Evolutionary conservation across 37 sponge, comb jelly and placozoan genomes (phyloP).

Genomic region (Theonella swinhoei): DNA sequence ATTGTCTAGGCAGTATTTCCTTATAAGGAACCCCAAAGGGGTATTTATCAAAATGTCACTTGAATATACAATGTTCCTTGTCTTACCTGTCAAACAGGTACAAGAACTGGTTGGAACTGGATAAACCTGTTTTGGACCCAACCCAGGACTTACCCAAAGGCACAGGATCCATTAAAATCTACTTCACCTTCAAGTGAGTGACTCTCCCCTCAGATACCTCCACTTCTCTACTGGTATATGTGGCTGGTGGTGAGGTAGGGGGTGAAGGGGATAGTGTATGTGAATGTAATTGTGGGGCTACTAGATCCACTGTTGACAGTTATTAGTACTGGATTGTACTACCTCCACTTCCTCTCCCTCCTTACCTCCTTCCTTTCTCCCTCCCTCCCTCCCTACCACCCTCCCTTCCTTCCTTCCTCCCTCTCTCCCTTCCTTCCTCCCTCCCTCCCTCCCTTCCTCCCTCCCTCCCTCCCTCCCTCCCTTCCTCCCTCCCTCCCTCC

Average conservation of each 20-base stretch:
- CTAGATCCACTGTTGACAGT: too few relatives aligned
- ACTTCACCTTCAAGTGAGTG: constrained; percentile 66
- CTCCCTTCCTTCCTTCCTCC: constrained; percentile 2
- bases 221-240: neutral
- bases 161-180: constrained; percentile 38
- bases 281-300: too few relatives aligned
- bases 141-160: constrained; percentile 78
- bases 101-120: constrained; percentile 84
- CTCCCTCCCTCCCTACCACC: too few relatives aligned
- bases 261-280: too few relatives aligned
- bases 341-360: neutral
- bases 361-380: neutral
- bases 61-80: too few relatives aligned
- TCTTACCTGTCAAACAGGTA: constrained; percentile 26
- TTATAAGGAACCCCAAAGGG: too few relatives aligned
- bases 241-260: too few relatives aligned
- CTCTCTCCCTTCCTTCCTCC: neutral
- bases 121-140: constrained; percentile 71
- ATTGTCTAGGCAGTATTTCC: too few relatives aligned
- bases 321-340: neutral
- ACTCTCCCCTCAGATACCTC: too few relatives aligned
- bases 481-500: constrained; percentile 8
- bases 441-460: neutral
- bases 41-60: too few relatives aligned
- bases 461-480: neutral